phyloP scores from a whole-genome alignment of 2,797 vertebrate species.

The Cephalopachus bancanus region DNA sequence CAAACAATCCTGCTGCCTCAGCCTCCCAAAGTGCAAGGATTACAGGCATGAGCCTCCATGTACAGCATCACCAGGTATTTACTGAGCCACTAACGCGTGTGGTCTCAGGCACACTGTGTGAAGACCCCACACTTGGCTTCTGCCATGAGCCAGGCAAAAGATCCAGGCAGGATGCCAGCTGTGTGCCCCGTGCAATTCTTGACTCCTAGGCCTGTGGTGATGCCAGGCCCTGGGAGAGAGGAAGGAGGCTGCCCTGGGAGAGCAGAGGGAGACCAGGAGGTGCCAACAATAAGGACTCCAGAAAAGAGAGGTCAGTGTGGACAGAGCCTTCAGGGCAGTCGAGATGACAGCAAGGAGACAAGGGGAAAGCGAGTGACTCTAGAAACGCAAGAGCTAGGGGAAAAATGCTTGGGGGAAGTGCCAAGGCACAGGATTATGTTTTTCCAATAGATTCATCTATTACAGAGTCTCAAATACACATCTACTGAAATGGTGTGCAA shows the following conservation, averaged over 20 bases:
- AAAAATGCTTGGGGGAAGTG: neutral
- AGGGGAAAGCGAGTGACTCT: neutral
- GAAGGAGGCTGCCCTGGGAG: neutral
- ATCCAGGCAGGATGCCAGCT: neutral
- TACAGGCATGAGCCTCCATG: no score
- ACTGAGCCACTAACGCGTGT: neutral
- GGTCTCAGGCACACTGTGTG: neutral
- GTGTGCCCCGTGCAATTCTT: fast-evolving
- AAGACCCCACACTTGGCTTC: neutral
- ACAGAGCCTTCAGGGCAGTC: neutral
- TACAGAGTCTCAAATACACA: neutral
- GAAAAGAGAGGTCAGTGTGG: neutral
- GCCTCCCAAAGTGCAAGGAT: no score
- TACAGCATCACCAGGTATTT: neutral
- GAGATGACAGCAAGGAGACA: neutral
- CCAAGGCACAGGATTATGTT: neutral
- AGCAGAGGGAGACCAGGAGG: neutral
- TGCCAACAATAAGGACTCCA: neutral
- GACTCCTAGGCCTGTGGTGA: neutral
- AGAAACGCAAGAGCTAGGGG: neutral
- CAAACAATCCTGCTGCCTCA: no score
- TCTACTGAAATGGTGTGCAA: neutral
- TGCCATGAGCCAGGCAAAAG: neutral
- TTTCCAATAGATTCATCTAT: neutral
- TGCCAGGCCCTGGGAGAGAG: neutral